Conservation (phyloP, 2,888 invertebrate genomes). For the Cecidostiba fungosa region DNA sequence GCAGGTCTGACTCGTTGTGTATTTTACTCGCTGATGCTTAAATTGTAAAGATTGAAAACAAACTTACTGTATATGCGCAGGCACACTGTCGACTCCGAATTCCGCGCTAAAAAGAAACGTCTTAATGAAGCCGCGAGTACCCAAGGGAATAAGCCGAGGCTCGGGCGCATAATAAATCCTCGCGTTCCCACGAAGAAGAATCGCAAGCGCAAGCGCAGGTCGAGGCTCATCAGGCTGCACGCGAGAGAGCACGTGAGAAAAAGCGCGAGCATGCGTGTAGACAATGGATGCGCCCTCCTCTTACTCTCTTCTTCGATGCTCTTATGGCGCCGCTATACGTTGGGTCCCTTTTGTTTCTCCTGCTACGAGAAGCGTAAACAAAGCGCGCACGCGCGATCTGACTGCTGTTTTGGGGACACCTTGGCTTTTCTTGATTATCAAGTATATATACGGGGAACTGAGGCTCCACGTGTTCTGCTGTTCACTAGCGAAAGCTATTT, state of each 20-base stretch:
- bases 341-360: background rate
- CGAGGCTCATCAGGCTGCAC: conserved; percentile 27
- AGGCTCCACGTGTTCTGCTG: no score
- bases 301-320: background rate
- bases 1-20: conserved; percentile 81
- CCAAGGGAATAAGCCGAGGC: background rate
- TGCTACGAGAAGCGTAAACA: no score
- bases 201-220: background rate
- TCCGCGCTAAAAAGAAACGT: background rate
- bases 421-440: background rate
- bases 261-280: conserved; percentile 58
- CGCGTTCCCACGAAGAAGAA: conserved; percentile 59
- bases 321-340: background rate
- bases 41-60: background rate
- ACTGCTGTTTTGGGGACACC: background rate
- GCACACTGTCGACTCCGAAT: background rate
- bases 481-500: no score
- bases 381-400: background rate
- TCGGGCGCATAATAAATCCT: conserved; percentile 40
- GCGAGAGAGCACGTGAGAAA: conserved; percentile 49
- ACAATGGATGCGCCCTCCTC: conserved; percentile 36
- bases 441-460: no score
- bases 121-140: conserved; percentile 52
- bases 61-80: no score
- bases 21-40: background rate